phyloP scores from a whole-genome alignment of 2,113 vertebrate species.

The Lynx canadensis region DNA sequence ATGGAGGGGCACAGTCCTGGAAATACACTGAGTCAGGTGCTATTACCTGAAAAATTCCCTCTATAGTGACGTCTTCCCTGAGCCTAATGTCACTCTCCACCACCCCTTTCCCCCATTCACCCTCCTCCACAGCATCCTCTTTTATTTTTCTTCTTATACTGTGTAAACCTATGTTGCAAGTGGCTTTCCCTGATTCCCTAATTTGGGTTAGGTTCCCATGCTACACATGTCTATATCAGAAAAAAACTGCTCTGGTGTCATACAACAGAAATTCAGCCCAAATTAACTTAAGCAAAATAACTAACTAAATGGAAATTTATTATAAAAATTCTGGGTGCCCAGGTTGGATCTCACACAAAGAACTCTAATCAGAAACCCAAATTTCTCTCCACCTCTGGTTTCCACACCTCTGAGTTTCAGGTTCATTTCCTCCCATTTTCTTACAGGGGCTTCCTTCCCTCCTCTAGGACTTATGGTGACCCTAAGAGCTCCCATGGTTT shows the following conservation, averaged over 20 bases:
- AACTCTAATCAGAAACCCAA: conserved; percentile 6
- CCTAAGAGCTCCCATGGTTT: neutral
- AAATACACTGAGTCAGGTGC: neutral
- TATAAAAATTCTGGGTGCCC: neutral
- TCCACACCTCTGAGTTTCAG: too few species aligned
- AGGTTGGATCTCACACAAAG: neutral
- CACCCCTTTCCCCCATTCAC: neutral
- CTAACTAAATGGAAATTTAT: neutral
- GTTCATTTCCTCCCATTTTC: neutral
- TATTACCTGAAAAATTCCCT: neutral
- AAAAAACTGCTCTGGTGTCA: neutral
- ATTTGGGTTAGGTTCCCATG: neutral
- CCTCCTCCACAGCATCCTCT: neutral
- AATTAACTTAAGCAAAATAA: neutral
- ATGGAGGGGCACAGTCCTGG: neutral
- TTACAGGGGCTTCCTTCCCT: neutral
- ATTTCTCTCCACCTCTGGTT: neutral
- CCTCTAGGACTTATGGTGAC: neutral
- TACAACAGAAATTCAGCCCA: neutral
- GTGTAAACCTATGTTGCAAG: neutral
- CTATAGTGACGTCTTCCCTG: neutral
- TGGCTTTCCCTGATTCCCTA: neutral
- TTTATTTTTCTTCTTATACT: neutral
- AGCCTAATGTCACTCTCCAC: too few species aligned
- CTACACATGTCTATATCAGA: neutral